These are phyloP conservation scores for Macrophya alboannulata DNA, from an alignment of 2,888 invertebrate genomes.

Conservation along the genomic window DNA sequence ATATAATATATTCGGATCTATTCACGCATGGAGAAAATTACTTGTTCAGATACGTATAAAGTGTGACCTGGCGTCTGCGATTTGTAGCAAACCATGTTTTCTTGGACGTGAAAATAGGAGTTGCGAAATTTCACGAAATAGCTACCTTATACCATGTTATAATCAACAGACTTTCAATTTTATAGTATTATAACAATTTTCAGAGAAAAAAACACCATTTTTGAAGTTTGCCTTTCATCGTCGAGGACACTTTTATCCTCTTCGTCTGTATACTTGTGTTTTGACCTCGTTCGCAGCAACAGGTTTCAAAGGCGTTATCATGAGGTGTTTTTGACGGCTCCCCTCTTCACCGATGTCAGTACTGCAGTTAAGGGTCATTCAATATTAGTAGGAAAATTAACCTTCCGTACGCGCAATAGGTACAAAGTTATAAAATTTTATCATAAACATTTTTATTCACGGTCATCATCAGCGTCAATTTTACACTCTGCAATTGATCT, in stretches of 20 bases:
- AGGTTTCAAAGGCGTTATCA: constrained; percentile 39
- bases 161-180: neutral
- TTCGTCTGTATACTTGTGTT: neutral
- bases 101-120: neutral
- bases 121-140: neutral
- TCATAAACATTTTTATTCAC: neutral
- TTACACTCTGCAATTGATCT: neutral
- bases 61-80: neutral
- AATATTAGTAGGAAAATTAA: neutral
- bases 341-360: constrained; percentile 15
- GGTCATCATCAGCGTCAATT: neutral
- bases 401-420: neutral
- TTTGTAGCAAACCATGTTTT: neutral
- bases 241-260: constrained; percentile 4
- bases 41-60: neutral
- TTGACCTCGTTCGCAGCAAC: constrained; percentile 26
- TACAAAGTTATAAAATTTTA: neutral
- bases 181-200: neutral
- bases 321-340: constrained; percentile 10
- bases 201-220: neutral
- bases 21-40: neutral
- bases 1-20: neutral
- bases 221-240: neutral
- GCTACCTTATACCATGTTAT: neutral
- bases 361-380: constrained; percentile 10